Base-by-base conservation (phyloP, 2,797 vertebrate genomes). In the Coregonus suidteri region DNA sequence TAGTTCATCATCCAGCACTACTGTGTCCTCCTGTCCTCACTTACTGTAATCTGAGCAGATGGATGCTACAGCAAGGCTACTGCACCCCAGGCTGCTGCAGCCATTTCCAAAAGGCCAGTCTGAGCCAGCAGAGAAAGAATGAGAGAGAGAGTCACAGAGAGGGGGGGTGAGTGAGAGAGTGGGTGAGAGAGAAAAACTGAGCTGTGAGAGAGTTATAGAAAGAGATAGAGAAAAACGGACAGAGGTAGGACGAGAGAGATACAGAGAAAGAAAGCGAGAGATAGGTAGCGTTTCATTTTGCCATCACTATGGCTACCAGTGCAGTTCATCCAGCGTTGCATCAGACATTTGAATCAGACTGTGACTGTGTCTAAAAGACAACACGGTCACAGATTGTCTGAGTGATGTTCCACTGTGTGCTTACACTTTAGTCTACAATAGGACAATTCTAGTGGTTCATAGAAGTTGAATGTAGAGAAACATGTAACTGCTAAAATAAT, bases 51-150 rank as follows among this genome's bases (percentile, higher is more conserved):
- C 75, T 74, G 83, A 90, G 82, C 90, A 93, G 90, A 91, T 92
- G 91, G 87, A 82, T 82, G 83, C 81, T 86, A 83, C 87, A 88
- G 83, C 84, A 86, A 34, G 83, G 85, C 82, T 47, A 6, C 53
- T 56, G 53, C 83, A 85, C 90, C 85, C 81, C 84, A 78, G 90
- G 90, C 90, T 86, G 86, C 85, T 82, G 71, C 80, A 82, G 79
- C 85, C 81, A 86, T 89, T 88, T 90, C 86, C 85, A 89, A 91
- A 91, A 87, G 88, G 87, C 84, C 84, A 88, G 86, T 88, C 81
- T 80, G 82, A 84, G 81, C 84, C 79, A 67, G 83, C 80, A 31
- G 81, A 77, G 81, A 77, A 73, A 86, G 80, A 1, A 74, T 84
- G 84, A 79, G 81, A 18, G 87, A 77, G 79, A 85, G 81, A 47